Conservation (phyloP, 2,797 vertebrate species). For the Delichon dasypus region DNA sequence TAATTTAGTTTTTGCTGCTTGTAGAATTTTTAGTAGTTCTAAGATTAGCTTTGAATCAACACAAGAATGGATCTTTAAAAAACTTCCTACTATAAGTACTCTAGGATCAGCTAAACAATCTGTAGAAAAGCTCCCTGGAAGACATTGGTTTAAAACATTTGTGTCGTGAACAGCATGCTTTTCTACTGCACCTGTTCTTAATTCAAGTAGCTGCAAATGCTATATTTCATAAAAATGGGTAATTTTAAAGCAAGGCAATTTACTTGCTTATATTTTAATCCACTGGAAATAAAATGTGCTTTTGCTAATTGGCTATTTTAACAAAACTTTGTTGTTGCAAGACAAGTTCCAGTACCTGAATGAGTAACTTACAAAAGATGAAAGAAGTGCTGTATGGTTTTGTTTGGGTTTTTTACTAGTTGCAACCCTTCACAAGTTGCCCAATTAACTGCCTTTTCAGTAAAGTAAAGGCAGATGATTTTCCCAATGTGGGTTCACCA, state of each 20-base stretch:
- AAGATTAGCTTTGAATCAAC: neutral
- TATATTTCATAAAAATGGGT: constrained; percentile 8
- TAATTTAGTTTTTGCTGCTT: neutral
- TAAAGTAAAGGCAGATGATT: neutral
- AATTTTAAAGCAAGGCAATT: neutral
- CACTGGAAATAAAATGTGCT: neutral
- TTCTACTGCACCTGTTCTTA: neutral
- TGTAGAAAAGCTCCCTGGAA: constrained; percentile 64
- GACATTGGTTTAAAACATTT: constrained; percentile 8
- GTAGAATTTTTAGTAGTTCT: constrained; percentile 12
- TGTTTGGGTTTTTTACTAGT: neutral
- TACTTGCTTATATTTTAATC: neutral
- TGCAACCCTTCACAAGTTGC: neutral
- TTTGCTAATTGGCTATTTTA: neutral
- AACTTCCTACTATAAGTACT: constrained; percentile 20
- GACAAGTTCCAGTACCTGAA: neutral
- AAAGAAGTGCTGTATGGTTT: neutral
- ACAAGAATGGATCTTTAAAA: constrained; percentile 13
- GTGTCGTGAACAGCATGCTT: neutral
- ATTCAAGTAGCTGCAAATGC: constrained; percentile 37
- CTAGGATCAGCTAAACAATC: constrained; percentile 55
- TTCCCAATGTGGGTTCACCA: rapidly evolving
- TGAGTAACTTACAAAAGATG: neutral
- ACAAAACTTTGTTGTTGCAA: neutral
- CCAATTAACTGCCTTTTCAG: neutral